Percentiles rank a stretch among this genome's conserved stretches.
Conservation (phyloP, 2,113 vertebrate genomes). For the Peucedramus taeniatus region DNA sequence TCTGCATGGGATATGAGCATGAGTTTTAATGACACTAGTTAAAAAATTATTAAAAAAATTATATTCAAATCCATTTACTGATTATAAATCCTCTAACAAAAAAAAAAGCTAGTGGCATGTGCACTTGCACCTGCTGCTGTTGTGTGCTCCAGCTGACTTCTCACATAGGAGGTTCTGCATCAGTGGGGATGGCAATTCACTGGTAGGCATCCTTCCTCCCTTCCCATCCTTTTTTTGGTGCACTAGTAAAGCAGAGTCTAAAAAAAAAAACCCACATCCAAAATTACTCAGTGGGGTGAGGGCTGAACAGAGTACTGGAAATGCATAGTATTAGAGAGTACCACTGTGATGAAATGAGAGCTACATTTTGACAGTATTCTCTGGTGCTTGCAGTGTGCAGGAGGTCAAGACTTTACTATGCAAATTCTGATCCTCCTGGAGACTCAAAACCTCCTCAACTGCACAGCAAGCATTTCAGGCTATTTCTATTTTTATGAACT, state of each 20-base stretch:
- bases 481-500: background rate
- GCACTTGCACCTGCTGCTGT: slow-evolving; percentile 58
- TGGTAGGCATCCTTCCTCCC: background rate
- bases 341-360: background rate
- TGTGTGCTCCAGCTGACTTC: background rate
- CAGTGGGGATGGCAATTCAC: background rate
- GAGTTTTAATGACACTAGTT: slow-evolving; percentile 37
- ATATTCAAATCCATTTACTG: slow-evolving; percentile 30
- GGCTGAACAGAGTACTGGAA: background rate
- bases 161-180: slow-evolving; percentile 11
- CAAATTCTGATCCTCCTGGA: background rate
- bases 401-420: background rate
- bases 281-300: background rate
- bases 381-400: background rate
- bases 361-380: background rate
- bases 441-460: background rate
- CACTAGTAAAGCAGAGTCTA: background rate
- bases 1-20: slow-evolving; percentile 40
- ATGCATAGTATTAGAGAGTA: background rate
- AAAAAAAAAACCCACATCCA: background rate
- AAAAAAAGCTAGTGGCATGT: background rate
- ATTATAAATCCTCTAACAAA: slow-evolving; percentile 38
- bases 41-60: slow-evolving; percentile 35
- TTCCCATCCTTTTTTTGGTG: background rate
- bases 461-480: background rate